phyloP scores from a whole-genome alignment of 1,140 invertebrate genomes.

The Cydia splendana region DNA sequence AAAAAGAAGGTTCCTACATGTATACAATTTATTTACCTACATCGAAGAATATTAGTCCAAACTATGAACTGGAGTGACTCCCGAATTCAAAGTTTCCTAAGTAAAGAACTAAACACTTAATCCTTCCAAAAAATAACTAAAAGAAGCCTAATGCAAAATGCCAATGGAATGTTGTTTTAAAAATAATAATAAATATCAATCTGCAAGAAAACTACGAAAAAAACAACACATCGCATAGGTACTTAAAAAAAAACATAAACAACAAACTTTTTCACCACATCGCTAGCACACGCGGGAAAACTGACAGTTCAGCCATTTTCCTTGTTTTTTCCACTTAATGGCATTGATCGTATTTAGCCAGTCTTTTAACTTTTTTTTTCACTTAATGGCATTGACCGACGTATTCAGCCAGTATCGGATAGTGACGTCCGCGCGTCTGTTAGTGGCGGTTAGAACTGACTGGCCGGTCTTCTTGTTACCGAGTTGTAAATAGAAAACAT shows the following conservation, averaged over 20 bases:
- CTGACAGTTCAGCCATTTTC: slow-evolving; percentile 23
- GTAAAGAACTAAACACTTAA: no score
- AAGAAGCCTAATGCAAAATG: no score
- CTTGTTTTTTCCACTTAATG: not conserved
- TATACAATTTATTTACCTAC: no score
- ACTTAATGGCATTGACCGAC: not conserved
- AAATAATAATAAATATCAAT: not conserved
- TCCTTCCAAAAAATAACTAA: no score
- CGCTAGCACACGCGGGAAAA: slow-evolving; percentile 21
- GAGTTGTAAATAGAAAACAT: slow-evolving; percentile 58
- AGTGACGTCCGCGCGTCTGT: slow-evolving; percentile 46
- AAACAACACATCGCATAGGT: slow-evolving; percentile 25
- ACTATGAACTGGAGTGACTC: no score
- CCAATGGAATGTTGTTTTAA: not conserved
- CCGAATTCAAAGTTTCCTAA: no score
- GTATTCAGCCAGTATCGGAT: not conserved
- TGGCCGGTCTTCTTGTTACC: slow-evolving; percentile 57
- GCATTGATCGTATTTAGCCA: slow-evolving; percentile 1
- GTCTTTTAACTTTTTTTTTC: slow-evolving; percentile 4
- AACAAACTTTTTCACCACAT: slow-evolving; percentile 24
- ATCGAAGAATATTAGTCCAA: no score
- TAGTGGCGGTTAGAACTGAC: slow-evolving; percentile 44
- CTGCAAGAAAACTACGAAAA: not conserved
- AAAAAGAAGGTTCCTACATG: no score
- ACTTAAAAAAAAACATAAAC: slow-evolving; percentile 6